Conservation (phyloP, 2,113 vertebrate genomes). For the Zosterops borbonicus region DNA sequence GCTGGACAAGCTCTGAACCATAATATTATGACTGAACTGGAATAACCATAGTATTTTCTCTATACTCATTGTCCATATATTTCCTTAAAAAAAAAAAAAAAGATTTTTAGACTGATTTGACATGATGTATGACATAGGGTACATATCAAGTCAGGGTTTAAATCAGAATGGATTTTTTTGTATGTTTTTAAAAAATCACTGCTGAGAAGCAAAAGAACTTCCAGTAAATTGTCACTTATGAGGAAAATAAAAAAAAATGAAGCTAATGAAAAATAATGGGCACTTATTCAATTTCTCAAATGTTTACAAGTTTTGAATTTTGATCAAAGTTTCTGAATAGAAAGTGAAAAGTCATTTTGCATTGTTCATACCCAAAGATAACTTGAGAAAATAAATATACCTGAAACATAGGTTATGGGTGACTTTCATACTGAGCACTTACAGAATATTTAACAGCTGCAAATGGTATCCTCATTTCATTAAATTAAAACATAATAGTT, state of each 20-base stretch:
- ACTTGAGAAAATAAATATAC: not conserved
- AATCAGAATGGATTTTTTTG: not conserved
- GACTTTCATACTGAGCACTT: not conserved
- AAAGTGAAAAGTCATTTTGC: not conserved
- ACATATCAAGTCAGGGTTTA: not conserved
- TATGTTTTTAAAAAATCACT: not conserved
- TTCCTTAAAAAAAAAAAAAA: not conserved
- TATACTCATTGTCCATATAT: not conserved
- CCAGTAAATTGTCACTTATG: not conserved
- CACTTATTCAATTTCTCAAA: not conserved
- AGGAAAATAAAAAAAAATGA: not conserved
- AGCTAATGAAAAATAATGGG: not conserved
- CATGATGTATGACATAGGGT: not conserved
- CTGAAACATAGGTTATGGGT: not conserved
- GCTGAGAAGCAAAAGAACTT: rapidly evolving
- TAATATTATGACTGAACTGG: not conserved
- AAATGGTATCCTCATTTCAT: not conserved
- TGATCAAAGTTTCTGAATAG: not conserved
- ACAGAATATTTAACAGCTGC: not conserved
- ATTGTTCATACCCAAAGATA: not conserved
- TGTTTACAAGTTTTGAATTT: not conserved
- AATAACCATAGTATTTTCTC: not conserved
- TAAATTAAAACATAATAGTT: not conserved
- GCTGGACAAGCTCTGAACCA: not conserved
- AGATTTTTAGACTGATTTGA: not conserved